Evolutionary conservation across 2,888 invertebrate genomes (phyloP), one percentile per base, ranked within the genome.

Genomic region (Empis stercorea): DNA sequence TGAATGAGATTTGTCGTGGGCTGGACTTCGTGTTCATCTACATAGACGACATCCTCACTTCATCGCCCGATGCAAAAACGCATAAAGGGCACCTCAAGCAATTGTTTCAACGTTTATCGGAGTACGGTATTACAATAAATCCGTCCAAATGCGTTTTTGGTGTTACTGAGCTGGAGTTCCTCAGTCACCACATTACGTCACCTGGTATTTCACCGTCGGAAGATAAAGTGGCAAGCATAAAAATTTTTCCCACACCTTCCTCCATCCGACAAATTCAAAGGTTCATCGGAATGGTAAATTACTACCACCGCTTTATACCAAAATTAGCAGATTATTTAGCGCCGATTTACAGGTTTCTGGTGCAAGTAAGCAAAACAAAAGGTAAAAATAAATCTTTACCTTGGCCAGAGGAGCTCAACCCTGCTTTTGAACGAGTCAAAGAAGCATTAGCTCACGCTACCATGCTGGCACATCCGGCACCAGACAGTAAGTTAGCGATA

Each of bases 71-170:
- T 37, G 9, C 37, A 15, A 15, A 15, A 11, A 15, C 37, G 14
- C 37, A 15, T 15, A 15, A n/a, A 13, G 13, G 13, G 10, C 44
- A 37, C 16, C 34, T 44, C 11, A 14, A 34, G n/a, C 30, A 16
- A 2, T 15, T 20, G 4, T 44, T 44, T 44, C 13, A 44, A 23
- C 16, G 45, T 2, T 30, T 48, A 13, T 14, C 30, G 20, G 20
- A 44, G 20, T 34, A 15, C 16, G 44, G 45, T 15, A 39, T 45
- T 30, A 17, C 16, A 13, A 34, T 48, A 3, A 39, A 48, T 17
- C 17, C 41, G 11, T 10, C 44, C 5, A 48, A 48, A 34, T 48
- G 44, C 20, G 27, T 45, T 36, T 44, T 48, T 32, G 48, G 48
- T 39, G 39, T 39, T 3, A 16, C 4, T 34, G 27, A 45, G 16